Evolutionary conservation across 2,797 vertebrate genomes (phyloP).

Genomic region (Notolepis coatsorum): DNA sequence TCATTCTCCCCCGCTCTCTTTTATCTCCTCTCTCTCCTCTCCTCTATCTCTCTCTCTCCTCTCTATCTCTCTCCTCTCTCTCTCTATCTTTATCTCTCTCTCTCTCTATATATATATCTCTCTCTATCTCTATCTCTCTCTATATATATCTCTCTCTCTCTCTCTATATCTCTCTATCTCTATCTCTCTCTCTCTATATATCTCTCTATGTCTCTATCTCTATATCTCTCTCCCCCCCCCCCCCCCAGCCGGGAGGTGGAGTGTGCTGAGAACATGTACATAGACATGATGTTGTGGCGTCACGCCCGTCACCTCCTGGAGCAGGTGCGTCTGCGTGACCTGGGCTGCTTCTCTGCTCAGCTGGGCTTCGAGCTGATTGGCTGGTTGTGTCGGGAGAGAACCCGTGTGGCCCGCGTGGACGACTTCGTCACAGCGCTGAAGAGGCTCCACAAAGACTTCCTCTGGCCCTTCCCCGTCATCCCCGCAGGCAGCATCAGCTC

Average conservation of each 20-base stretch:
- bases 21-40: too few species aligned
- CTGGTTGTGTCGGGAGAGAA: constrained; percentile 94
- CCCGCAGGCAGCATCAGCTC: constrained; percentile 89
- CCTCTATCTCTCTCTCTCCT: too few species aligned
- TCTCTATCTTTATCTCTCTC: too few species aligned
- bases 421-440: constrained; percentile 96
- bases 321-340: constrained; percentile 93
- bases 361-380: constrained; percentile 96
- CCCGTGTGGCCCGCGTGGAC: constrained; percentile 91
- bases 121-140: too few species aligned
- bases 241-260: constrained; percentile 80
- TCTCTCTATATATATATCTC: too few species aligned
- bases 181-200: too few species aligned
- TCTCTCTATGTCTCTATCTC: too few species aligned
- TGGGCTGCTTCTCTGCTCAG: constrained; percentile 96
- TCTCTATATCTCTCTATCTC: too few species aligned
- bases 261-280: constrained; percentile 97
- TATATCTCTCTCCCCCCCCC: not conserved
- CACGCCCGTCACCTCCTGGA: constrained; percentile 95
- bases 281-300: constrained; percentile 98
- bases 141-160: too few species aligned
- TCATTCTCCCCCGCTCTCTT: too few species aligned
- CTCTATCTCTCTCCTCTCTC: too few species aligned
- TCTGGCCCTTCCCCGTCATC: constrained; percentile 96
- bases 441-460: constrained; percentile 94